Percentiles rank a stretch among this genome's conserved stretches.
These are phyloP conservation scores for Cheilosia grossa DNA, from an alignment of 2,888 invertebrate species.

Conservation along the genomic window DNA sequence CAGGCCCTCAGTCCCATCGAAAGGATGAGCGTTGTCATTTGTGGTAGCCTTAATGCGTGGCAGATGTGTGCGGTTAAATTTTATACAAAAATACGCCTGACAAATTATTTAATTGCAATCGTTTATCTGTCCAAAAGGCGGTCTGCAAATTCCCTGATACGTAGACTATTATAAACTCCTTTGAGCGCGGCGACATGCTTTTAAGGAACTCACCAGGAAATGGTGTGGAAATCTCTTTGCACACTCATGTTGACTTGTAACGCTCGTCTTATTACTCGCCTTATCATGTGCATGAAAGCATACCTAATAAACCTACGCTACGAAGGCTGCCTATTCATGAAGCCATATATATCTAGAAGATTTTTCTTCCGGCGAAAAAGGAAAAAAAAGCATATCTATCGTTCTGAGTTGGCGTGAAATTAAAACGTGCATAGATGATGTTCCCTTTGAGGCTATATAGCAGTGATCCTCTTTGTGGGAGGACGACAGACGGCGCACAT, in stretches of 20 bases:
- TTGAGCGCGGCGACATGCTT: conserved; percentile 15
- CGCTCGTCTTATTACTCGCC: conserved; percentile 38
- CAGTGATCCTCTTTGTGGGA: conserved; percentile 30
- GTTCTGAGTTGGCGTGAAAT: conserved; percentile 58
- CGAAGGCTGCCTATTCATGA: not conserved
- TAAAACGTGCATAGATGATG: conserved; percentile 66
- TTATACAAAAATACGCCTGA: conserved; percentile 7
- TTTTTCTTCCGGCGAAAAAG: not conserved
- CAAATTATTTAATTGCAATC: conserved; percentile 57
- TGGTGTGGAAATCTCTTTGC: not conserved
- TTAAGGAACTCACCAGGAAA: conserved; percentile 39
- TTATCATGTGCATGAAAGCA: conserved; percentile 60
- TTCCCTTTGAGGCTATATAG: conserved; percentile 56
- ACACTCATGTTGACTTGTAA: conserved; percentile 18
- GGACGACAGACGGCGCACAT: conserved; percentile 10
- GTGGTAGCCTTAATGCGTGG: conserved; percentile 10
- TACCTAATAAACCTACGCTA: conserved; percentile 5
- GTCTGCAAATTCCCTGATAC: conserved; percentile 4
- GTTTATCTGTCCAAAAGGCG: conserved; percentile 33
- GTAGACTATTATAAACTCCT: conserved; percentile 9
- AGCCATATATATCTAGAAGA: not conserved
- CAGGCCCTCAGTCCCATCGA: not conserved
- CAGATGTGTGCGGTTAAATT: conserved; percentile 6
- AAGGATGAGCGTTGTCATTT: conserved; percentile 1
- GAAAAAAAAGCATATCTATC: conserved; percentile 34